Base-by-base conservation (phyloP, 2,113 vertebrate genomes). In the Thunnus maccoyii region DNA sequence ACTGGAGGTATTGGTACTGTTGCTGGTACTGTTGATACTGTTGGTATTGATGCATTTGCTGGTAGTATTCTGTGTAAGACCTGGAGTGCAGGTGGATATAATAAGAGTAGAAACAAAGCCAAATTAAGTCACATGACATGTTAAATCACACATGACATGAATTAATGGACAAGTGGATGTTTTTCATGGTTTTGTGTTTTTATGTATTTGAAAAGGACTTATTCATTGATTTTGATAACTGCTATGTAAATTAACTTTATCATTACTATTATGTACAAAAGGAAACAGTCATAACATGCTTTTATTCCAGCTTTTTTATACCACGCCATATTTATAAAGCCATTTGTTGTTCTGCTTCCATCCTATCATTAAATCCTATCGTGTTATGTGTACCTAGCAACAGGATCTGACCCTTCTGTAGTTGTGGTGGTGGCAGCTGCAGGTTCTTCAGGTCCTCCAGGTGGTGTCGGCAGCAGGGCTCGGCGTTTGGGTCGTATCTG, bases 31-130 rank as follows among this genome's bases (percentile, higher is more conserved):
- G 95, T 14, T 95, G 95, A 83, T 95, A 95, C 62, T 95, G 94
- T 50, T 95, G 95, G 83, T 95, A 95, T 47, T 95, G 94, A 61
- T 95, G 94, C 93, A 95, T 93, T 88, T 95, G 95, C 77, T 95
- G 95, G 84, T 94, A 94, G 90, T 96, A 96, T 82, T 96, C 95
- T 41, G 94, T 78, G 78, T 96, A 96, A 54, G 94, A 95, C 83
- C 95, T 96, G 76, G 18, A 76, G 64, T 5, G 15, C 6, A 84
- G 8, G 58, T 3, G 48, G n/a, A 71, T 50, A 1, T 51, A 3
- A 67, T 17, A 1, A 77, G n/a, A 44, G 18, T 1, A 55, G 4
- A 51, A 64, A 65, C 1, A 50, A 30, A 16, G 10, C 1, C 41
- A 58, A 20, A 41, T 81, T 30, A 73, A 41, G 36, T 41, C 36